phyloP scores from a whole-genome alignment of 2,113 vertebrate species.

The Hystrix cristata region DNA sequence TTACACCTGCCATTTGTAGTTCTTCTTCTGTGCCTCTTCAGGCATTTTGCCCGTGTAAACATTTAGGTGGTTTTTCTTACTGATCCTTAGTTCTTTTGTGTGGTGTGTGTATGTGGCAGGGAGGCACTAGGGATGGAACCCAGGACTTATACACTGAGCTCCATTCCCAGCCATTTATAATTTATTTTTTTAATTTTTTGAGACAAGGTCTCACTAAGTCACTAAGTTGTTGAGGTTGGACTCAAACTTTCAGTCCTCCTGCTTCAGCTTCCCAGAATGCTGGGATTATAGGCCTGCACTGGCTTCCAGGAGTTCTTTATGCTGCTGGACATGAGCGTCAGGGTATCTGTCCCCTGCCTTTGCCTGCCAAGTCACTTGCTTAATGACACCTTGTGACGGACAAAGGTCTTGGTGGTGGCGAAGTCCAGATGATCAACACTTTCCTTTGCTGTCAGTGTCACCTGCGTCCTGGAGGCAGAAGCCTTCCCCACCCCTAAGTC shows the following conservation, averaged over 20 bases:
- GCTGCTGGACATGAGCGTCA: fast-evolving
- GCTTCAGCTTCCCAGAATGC: not conserved
- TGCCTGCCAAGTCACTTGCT: not conserved
- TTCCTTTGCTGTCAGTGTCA: too few species aligned
- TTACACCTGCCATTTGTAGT: not conserved
- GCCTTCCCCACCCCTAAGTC: not conserved
- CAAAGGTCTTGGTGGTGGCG: not conserved
- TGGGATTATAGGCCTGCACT: not conserved
- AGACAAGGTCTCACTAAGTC: not conserved
- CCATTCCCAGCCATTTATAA: not conserved
- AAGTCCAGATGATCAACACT: fast-evolving
- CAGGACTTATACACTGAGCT: not conserved
- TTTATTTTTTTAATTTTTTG: not conserved
- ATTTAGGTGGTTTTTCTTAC: not conserved
- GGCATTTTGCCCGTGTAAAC: not conserved
- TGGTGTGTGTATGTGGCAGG: too few species aligned
- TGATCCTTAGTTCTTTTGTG: not conserved
- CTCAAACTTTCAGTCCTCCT: not conserved
- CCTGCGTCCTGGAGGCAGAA: not conserved
- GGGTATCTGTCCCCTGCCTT: not conserved
- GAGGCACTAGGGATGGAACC: not conserved
- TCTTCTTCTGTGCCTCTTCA: not conserved
- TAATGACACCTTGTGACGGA: too few species aligned
- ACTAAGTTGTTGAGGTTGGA: not conserved
- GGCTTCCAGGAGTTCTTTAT: not conserved